Evolutionary conservation across 2,888 invertebrate genomes (phyloP).

Genomic region (Sarcophaga rosellei): DNA sequence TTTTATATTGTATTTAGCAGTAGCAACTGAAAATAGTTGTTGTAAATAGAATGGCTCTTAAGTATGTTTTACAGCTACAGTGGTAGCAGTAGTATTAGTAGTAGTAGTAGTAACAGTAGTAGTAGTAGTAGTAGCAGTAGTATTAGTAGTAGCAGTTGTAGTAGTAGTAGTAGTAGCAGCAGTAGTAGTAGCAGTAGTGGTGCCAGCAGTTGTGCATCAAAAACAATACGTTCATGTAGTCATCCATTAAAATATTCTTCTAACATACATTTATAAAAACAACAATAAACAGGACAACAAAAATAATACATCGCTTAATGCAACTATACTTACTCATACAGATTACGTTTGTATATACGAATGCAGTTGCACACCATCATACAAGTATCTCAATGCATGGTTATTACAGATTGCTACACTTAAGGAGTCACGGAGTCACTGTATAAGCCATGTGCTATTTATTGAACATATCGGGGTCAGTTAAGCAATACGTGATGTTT

Average conservation of each 20-base stretch:
- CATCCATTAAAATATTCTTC: constrained; percentile 15
- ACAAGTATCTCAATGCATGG: no score
- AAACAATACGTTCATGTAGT: constrained; percentile 13
- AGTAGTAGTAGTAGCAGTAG: not conserved
- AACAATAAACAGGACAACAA: constrained; percentile 28
- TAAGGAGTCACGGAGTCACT: no score
- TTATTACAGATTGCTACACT: no score
- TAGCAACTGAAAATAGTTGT: no score
- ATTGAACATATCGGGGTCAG: no score
- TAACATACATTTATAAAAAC: constrained; percentile 31
- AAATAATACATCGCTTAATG: constrained; percentile 16
- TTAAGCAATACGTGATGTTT: no score
- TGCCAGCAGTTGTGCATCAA: constrained; percentile 12
- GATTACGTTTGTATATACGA: not conserved
- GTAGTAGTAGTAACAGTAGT: not conserved
- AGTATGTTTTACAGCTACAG: no score
- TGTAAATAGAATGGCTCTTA: no score
- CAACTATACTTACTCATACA: not conserved
- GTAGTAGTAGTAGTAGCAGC: not conserved
- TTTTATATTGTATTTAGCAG: no score
- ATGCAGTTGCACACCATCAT: no score
- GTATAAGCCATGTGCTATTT: no score
- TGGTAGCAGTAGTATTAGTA: not conserved
- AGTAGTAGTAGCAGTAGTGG: not conserved
- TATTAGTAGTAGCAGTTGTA: not conserved